Conservation (phyloP, 2,797 vertebrate species). For the Melanogrammus aeglefinus region DNA sequence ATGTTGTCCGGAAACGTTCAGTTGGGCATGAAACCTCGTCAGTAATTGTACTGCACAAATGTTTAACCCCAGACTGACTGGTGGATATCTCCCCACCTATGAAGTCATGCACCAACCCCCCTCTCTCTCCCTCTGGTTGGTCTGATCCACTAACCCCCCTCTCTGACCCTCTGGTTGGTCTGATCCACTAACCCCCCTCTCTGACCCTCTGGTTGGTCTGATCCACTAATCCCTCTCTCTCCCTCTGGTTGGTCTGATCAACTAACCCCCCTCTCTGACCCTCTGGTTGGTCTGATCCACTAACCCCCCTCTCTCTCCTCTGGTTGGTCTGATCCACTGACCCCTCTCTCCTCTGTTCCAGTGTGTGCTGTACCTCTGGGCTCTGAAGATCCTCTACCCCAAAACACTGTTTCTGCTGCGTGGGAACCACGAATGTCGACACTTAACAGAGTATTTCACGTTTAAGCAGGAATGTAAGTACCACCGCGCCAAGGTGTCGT, state of each 20-base stretch:
- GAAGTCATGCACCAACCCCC: conserved; percentile 25
- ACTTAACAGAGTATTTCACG: conserved; percentile 99
- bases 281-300: no score
- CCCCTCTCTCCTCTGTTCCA: conserved; percentile 49
- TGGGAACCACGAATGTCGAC: conserved; percentile 99
- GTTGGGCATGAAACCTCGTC: conserved; percentile 27
- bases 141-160: no score
- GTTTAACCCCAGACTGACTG: conserved; percentile 43
- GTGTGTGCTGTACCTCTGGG: conserved; percentile 74
- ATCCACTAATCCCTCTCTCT: not conserved
- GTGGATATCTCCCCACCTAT: conserved; percentile 24
- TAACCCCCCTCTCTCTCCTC: no score
- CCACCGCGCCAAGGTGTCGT: conserved; percentile 3
- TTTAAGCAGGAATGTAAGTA: conserved; percentile 99
- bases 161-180: no score
- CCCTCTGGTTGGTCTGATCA: conserved; percentile 7
- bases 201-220: no score
- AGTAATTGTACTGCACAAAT: conserved; percentile 49
- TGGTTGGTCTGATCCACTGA: no score
- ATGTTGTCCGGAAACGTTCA: conserved; percentile 8
- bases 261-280: no score
- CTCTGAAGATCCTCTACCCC: conserved; percentile 80
- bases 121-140: conserved; percentile 7
- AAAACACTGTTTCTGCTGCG: conserved; percentile 99
- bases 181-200: no score